Conservation (phyloP, 1,140 invertebrate species). For the Neomicropteryx cornuta region DNA sequence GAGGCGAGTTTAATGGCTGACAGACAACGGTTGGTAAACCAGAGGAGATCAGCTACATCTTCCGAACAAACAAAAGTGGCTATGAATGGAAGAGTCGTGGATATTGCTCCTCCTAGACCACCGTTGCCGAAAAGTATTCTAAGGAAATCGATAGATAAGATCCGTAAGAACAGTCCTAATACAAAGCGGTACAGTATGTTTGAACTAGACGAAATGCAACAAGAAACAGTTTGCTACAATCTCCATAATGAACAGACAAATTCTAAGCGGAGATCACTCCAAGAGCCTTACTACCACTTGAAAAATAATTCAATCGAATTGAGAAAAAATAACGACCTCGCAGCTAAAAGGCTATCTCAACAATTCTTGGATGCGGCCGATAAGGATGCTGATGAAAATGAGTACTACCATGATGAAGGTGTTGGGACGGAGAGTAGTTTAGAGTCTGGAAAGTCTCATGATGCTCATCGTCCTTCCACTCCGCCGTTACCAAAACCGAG, state of each 20-base stretch:
- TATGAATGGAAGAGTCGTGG: conserved; percentile 29
- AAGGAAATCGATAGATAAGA: conserved; percentile 46
- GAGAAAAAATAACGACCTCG: conserved; percentile 50
- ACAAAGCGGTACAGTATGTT: conserved; percentile 71
- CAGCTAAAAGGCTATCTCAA: conserved; percentile 38
- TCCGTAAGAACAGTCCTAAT: conserved; percentile 38
- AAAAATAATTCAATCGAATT: conserved; percentile 44
- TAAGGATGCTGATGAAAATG: conserved; percentile 38
- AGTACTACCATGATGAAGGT: conserved; percentile 37
- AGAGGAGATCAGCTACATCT: conserved; percentile 52
- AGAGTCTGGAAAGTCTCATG: conserved; percentile 40
- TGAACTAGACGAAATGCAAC: conserved; percentile 51
- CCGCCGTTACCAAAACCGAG: conserved; percentile 36
- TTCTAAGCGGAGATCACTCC: conserved; percentile 56
- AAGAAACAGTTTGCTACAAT: conserved; percentile 36
- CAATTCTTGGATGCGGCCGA: conserved; percentile 38
- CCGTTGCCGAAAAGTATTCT: conserved; percentile 61
- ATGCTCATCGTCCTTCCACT: conserved; percentile 39
- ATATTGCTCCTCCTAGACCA: conserved; percentile 51
- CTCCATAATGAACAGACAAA: conserved; percentile 39
- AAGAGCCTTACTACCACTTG: conserved; percentile 58
- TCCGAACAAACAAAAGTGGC: conserved; percentile 38
- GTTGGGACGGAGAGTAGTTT: conserved; percentile 39
- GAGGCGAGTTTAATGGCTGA: conserved; percentile 50
- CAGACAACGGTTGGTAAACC: conserved; percentile 36